These are phyloP conservation scores for Coelogynopora nodosa DNA, from an alignment of 2,888 invertebrate species.

Conservation along the genomic window DNA sequence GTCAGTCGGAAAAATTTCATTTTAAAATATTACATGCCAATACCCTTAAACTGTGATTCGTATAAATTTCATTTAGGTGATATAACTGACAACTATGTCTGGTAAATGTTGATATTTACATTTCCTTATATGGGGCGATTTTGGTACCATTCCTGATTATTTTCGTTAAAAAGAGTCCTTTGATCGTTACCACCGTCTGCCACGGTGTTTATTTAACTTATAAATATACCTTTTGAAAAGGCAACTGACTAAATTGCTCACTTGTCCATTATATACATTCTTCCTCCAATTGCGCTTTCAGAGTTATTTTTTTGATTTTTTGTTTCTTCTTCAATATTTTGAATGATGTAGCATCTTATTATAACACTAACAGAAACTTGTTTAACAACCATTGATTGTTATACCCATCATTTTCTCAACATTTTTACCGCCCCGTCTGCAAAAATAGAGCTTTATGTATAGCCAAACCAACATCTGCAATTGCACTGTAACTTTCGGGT, in stretches of 20 bases:
- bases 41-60: not conserved
- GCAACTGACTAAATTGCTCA: not conserved
- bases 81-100: not conserved
- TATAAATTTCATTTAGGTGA: not conserved
- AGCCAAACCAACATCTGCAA: no score
- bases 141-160: constrained; percentile 10
- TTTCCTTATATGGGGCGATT: not conserved
- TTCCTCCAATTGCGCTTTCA: constrained; percentile 12
- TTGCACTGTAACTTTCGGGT: no score
- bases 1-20: not conserved
- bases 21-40: not conserved
- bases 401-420: not conserved
- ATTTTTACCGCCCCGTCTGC: not conserved
- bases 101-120: not conserved
- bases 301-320: constrained; percentile 13
- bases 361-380: no score
- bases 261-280: constrained; percentile 26
- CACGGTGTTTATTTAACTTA: not conserved
- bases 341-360: no score
- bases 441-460: no score
- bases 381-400: not conserved
- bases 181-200: not conserved
- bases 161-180: constrained; percentile 14
- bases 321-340: constrained; percentile 19
- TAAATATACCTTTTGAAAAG: not conserved